Evolutionary conservation across 2,113 vertebrate genomes (phyloP).

Genomic region (Cranoglanis bouderius): DNA sequence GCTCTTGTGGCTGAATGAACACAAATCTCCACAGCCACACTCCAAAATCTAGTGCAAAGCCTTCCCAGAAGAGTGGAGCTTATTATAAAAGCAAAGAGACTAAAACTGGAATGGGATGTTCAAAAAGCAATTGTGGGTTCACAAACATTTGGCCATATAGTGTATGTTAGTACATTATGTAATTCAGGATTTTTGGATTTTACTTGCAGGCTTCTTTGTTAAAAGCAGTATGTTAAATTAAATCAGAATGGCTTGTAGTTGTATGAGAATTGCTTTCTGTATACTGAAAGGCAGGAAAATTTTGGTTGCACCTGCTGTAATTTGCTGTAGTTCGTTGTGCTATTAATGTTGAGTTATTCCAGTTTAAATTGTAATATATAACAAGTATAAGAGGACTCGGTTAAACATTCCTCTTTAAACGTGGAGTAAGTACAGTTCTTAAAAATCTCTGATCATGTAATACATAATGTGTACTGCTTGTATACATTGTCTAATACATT

Average conservation of each 20-base stretch:
- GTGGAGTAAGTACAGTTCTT: background rate
- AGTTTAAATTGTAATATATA: background rate
- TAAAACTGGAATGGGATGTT: background rate
- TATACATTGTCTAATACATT: background rate
- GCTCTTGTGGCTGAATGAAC: background rate
- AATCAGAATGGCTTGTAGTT: background rate
- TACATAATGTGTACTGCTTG: background rate
- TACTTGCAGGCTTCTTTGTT: background rate
- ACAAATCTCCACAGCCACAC: background rate
- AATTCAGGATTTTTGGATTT: background rate
- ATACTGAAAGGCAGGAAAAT: background rate
- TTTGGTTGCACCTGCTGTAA: background rate
- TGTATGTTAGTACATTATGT: background rate
- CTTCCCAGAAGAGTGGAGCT: background rate
- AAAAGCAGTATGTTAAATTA: background rate
- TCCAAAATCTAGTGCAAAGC: background rate
- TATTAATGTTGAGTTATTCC: background rate
- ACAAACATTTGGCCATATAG: background rate
- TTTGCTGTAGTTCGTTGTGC: background rate
- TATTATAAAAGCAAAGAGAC: no score
- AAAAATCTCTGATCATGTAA: background rate
- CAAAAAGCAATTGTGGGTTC: background rate
- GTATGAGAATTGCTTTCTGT: background rate
- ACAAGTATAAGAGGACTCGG: background rate
- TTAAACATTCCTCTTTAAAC: background rate